Conservation (phyloP, 92 coral and sea anemone species). For the Palythoa grandis region DNA sequence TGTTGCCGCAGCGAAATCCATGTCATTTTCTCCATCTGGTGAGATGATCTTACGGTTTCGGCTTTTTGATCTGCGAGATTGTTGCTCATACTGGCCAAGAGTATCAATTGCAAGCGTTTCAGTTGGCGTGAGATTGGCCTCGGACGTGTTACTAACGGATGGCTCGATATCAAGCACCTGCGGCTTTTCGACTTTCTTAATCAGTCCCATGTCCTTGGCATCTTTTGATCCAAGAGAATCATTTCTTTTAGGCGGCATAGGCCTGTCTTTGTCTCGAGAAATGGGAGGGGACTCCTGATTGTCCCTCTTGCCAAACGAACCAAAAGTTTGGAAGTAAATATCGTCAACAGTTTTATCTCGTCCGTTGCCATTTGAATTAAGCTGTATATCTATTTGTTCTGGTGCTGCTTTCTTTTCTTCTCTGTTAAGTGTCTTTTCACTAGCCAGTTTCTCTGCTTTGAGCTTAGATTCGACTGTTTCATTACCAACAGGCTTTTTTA, state of each 20-base stretch:
- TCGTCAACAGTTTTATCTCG: slow-evolving; percentile 41
- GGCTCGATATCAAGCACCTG: slow-evolving; percentile 19
- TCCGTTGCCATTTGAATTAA: not conserved
- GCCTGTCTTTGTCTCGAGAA: slow-evolving; percentile 20
- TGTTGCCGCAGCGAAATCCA: slow-evolving; percentile 51
- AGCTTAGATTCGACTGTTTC: slow-evolving; percentile 3
- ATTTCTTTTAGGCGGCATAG: slow-evolving; percentile 39
- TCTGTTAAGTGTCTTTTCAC: not conserved
- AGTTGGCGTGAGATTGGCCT: slow-evolving; percentile 44
- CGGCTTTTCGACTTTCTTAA: slow-evolving; percentile 24
- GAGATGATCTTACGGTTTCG: slow-evolving; percentile 82
- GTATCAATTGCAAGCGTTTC: slow-evolving; percentile 77
- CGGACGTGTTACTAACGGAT: slow-evolving; percentile 12
- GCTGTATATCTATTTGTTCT: slow-evolving; percentile 9
- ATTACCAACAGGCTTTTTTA: slow-evolving; percentile 10
- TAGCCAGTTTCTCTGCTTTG: not conserved
- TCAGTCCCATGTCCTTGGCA: slow-evolving; percentile 39
- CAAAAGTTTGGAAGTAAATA: slow-evolving; percentile 64
- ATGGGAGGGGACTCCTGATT: slow-evolving; percentile 31
- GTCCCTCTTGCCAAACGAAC: slow-evolving; percentile 70
- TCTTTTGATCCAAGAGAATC: slow-evolving; percentile 45
- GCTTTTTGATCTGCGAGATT: slow-evolving; percentile 81
- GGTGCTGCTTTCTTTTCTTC: slow-evolving; percentile 26
- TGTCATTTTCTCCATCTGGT: slow-evolving; percentile 82
- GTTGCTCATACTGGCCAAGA: slow-evolving; percentile 87